Conservation (phyloP, 2,888 invertebrate genomes). For the Trachelus stipa region DNA sequence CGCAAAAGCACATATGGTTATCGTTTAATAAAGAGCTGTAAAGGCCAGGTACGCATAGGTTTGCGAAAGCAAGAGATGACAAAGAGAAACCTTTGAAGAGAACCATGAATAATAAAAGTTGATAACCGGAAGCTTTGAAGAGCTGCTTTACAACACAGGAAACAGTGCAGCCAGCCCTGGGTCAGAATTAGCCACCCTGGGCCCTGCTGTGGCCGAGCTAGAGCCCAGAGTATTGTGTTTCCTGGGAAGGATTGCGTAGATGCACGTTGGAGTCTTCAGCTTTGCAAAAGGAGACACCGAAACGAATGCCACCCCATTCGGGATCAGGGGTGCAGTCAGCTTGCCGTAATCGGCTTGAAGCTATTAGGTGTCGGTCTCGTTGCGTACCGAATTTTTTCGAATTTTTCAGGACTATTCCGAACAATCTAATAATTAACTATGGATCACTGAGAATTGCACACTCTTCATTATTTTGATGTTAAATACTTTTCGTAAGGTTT, state of each 20-base stretch:
- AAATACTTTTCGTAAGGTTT: neutral
- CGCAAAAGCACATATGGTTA: neutral
- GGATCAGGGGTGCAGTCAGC: neutral
- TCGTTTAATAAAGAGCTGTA: neutral
- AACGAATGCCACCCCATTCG: neutral
- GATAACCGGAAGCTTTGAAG: neutral
- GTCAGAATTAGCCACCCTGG: too few species aligned
- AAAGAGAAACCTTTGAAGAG: neutral
- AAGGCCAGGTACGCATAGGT: neutral
- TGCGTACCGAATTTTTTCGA: neutral
- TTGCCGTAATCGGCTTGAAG: slow-evolving; percentile 13
- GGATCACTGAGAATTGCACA: neutral
- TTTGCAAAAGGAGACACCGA: neutral
- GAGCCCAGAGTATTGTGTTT: too few species aligned
- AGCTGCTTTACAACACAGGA: neutral
- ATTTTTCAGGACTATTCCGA: neutral
- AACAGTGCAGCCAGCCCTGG: too few species aligned
- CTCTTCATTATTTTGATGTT: neutral
- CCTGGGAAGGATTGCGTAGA: slow-evolving; percentile 14
- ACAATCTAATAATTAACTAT: neutral
- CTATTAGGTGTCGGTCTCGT: neutral
- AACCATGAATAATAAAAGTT: neutral
- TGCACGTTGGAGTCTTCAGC: slow-evolving; percentile 1
- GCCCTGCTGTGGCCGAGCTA: too few species aligned
- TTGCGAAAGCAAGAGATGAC: neutral